Base-by-base conservation (phyloP, 2,797 vertebrate species). In the Pseudomugil tenellus region DNA sequence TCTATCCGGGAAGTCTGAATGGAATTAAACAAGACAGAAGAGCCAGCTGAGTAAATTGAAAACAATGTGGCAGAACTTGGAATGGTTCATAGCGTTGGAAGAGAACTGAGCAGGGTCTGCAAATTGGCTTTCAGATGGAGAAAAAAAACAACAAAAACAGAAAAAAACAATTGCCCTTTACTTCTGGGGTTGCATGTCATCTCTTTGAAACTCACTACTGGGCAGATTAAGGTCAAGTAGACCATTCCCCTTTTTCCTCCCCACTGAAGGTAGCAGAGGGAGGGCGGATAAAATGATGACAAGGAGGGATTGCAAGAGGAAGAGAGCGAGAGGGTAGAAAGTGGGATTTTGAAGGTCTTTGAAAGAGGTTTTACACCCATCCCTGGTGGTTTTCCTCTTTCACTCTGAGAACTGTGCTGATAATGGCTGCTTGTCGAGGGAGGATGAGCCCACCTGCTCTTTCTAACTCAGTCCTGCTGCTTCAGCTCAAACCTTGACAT, bases 201-300 rank as follows among this genome's bases (percentile, higher is more conserved):
- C 92, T 91, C 87, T 91, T 74, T 84, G 85, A 89, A 87, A 90
- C 89, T 92, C 86, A 91, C 91, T 89, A 79, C 89, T 87, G 91
- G 91, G 90, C 91, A 91, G 90, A 94, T 94, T 94, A 94, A 94
- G 94, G 92, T 94, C 92, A 94, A 93, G 89, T 93, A 91, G 89
- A 91, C 86, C 87, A 76, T 83, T 66, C 71, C 79, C 70, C 61
- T 43, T 39, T 12, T 72, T 76, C 63, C 9, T 9, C 52, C 71
- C 29, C 69, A 88, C 86, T 83, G 81, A 86, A 81, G 86, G 84
- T 77, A 89, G 76, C 77, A 59, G 84, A 70, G 73, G 84, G 84
- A 80, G 72, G 70, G 79, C 17, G 58, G 83, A 81, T 78, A 79
- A 84, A 89, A 89, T 81, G 87, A 87, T 84, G 87, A 90, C 83